phyloP scores from a whole-genome alignment of 2,113 vertebrate genomes.

The Narcine bancroftii region DNA sequence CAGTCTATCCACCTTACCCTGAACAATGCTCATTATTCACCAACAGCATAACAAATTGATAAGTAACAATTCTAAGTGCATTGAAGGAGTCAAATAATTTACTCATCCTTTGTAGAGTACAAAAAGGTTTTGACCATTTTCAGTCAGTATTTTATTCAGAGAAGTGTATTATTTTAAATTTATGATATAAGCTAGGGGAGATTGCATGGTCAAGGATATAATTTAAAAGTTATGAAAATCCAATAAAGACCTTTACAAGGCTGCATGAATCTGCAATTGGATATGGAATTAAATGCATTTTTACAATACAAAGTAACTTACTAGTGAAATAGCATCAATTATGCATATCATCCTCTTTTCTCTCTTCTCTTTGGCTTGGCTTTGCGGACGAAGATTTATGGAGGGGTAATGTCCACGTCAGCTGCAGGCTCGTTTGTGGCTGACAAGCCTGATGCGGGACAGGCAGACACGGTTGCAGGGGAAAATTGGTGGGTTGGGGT shows the following conservation, averaged over 20 bases:
- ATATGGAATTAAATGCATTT: background rate
- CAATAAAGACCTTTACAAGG: background rate
- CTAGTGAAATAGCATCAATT: background rate
- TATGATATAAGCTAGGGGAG: background rate
- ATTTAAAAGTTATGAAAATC: background rate
- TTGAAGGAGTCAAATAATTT: background rate
- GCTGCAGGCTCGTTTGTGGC: too few species aligned
- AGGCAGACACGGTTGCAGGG: too few species aligned
- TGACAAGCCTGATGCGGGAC: too few species aligned
- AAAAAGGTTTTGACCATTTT: background rate
- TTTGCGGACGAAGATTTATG: too few species aligned
- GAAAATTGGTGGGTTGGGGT: too few species aligned
- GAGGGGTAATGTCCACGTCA: too few species aligned
- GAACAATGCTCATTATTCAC: background rate
- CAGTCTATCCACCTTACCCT: background rate
- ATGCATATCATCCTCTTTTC: background rate
- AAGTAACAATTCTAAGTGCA: background rate
- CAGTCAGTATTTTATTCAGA: background rate
- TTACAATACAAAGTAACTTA: background rate
- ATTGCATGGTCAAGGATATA: background rate
- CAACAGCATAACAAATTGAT: background rate
- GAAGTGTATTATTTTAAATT: background rate
- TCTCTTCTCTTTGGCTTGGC: too few species aligned
- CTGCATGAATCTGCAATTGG: background rate
- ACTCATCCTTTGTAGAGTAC: background rate